Evolutionary conservation across 2,888 invertebrate genomes (phyloP).

Genomic region (Atherix ibis): DNA sequence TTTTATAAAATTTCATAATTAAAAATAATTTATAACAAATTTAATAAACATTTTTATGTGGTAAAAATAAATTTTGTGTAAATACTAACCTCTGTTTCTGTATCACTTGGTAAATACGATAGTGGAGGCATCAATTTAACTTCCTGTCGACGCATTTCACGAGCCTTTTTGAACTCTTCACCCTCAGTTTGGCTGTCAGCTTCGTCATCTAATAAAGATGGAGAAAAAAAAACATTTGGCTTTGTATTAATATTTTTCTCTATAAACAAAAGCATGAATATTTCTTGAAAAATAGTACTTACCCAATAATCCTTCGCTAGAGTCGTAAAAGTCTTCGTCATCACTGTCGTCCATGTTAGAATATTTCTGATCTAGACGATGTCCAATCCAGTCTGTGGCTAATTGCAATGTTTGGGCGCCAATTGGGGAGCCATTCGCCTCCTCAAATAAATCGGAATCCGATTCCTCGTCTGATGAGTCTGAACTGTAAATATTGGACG

Average conservation of each 20-base stretch:
- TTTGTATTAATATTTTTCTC: too few relatives aligned
- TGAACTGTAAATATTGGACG: conserved; percentile 35
- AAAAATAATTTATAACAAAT: too few relatives aligned
- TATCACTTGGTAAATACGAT: conserved; percentile 45
- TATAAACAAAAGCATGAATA: too few relatives aligned
- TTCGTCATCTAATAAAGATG: conserved; percentile 35
- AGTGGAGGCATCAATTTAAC: conserved; percentile 46
- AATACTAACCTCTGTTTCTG: conserved; percentile 55
- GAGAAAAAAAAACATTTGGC: too few relatives aligned
- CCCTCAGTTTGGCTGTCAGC: conserved; percentile 61
- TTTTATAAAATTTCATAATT: too few relatives aligned
- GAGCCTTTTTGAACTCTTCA: conserved; percentile 47
- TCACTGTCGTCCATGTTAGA: conserved; percentile 33
- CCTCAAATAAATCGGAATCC: conserved; percentile 50
- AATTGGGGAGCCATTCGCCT: conserved; percentile 42
- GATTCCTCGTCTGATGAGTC: conserved; percentile 45
- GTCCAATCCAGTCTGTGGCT: conserved; percentile 51
- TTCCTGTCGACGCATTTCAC: conserved; percentile 50
- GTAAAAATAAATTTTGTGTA: too few relatives aligned
- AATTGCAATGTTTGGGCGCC: conserved; percentile 47
- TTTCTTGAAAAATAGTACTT: conserved; percentile 6
- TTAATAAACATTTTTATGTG: too few relatives aligned
- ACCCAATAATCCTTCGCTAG: conserved; percentile 32
- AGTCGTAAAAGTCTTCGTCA: conserved; percentile 30
- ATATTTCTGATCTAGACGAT: conserved; percentile 37